Percentiles rank a stretch among this genome's conserved stretches.
These are phyloP conservation scores for Vulpes vulpes DNA, from an alignment of 2,113 vertebrate species.

Conservation along the genomic window DNA sequence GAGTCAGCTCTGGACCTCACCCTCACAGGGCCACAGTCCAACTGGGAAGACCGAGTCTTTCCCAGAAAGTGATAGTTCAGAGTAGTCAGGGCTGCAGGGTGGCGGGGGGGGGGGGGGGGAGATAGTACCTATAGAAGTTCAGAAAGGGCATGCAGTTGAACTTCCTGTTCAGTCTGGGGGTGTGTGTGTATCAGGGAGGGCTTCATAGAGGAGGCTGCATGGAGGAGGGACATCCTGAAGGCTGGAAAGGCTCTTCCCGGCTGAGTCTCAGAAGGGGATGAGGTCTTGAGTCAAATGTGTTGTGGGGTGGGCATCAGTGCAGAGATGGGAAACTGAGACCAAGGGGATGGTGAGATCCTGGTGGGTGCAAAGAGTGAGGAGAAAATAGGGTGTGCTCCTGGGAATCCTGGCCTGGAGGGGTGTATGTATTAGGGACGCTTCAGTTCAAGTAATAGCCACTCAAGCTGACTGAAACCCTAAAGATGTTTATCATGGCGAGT, in stretches of 20 bases:
- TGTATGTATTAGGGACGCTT: not conserved
- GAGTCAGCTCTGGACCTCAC: not conserved
- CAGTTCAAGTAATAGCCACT: not conserved
- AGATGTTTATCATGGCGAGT: accelerated
- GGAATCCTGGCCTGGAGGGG: no score
- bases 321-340: not conserved
- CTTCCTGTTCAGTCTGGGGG: not conserved
- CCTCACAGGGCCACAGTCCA: not conserved
- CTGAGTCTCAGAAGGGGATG: not conserved
- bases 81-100: not conserved
- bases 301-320: not conserved
- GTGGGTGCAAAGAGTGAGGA: not conserved
- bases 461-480: not conserved
- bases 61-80: not conserved
- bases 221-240: not conserved
- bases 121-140: not conserved
- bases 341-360: not conserved
- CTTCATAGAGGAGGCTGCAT: not conserved
- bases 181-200: not conserved
- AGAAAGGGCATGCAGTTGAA: not conserved
- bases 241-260: not conserved
- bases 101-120: not conserved
- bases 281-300: not conserved
- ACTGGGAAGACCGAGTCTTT: not conserved
- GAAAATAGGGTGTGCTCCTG: not conserved